Percentiles rank a stretch among this genome's conserved stretches.
phyloP scores from a whole-genome alignment of 1,140 invertebrate species.

The Epicauta chinensis region DNA sequence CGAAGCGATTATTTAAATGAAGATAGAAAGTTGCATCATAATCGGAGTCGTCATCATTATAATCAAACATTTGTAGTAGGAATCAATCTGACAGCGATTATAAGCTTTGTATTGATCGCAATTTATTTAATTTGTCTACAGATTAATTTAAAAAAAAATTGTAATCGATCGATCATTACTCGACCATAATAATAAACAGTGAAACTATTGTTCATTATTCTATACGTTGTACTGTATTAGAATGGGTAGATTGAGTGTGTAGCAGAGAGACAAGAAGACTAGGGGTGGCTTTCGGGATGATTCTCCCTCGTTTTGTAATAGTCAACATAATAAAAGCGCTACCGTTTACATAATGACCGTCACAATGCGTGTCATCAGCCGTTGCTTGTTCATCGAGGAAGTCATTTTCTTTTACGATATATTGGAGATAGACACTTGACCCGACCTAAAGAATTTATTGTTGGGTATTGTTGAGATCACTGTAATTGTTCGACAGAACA shows the following conservation, averaged over 20 bases:
- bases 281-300: constrained; percentile 4
- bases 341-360: constrained; percentile 39
- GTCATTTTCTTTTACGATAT: constrained; percentile 32
- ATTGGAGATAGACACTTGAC: constrained; percentile 34
- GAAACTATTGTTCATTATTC: too few relatives aligned
- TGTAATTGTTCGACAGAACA: too few relatives aligned
- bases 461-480: background rate
- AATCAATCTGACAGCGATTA: too few relatives aligned
- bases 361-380: constrained; percentile 39
- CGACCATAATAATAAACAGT: too few relatives aligned
- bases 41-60: constrained; percentile 13
- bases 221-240: too few relatives aligned
- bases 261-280: background rate
- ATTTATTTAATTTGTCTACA: too few relatives aligned
- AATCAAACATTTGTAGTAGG: too few relatives aligned
- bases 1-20: constrained; percentile 25
- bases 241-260: too few relatives aligned
- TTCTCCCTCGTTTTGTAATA: background rate
- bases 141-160: too few relatives aligned
- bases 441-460: constrained; percentile 31
- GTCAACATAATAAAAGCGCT: constrained; percentile 31
- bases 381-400: constrained; percentile 38
- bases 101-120: too few relatives aligned
- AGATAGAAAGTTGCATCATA: constrained; percentile 22
- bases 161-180: too few relatives aligned